A percentile compares a stretch with the other conserved stretches of the same genome.
These are phyloP conservation scores for Oxytorus armatus DNA, from an alignment of 2,888 invertebrate genomes.

Conservation along the genomic window DNA sequence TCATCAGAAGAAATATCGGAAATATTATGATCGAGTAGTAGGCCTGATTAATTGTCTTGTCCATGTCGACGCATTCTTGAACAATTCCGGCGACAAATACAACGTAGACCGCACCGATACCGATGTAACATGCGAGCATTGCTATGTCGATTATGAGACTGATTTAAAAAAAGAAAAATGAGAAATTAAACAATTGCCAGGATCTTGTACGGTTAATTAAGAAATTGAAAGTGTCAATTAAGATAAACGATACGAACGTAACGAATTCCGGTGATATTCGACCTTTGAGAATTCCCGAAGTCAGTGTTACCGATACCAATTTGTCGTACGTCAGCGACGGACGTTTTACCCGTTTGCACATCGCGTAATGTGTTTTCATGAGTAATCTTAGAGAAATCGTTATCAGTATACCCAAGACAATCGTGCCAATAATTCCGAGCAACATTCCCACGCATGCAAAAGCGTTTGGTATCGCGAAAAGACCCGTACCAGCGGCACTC, in stretches of 20 bases:
- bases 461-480: conserved; percentile 76
- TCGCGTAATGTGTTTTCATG: conserved; percentile 70
- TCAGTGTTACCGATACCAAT: conserved; percentile 69
- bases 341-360: conserved; percentile 69
- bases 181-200: background rate
- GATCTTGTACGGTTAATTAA: too few relatives aligned
- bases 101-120: conserved; percentile 75
- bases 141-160: conserved; percentile 69
- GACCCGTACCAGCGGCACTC: conserved; percentile 74
- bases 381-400: conserved; percentile 73
- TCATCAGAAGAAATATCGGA: conserved; percentile 73
- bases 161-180: conserved; percentile 11
- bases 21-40: conserved; percentile 72
- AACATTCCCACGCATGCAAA: conserved; percentile 75
- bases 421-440: conserved; percentile 72
- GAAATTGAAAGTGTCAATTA: conserved; percentile 3
- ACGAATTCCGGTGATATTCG: conserved; percentile 67
- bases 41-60: conserved; percentile 65
- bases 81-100: conserved; percentile 73
- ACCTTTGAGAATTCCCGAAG: conserved; percentile 58
- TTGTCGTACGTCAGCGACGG: conserved; percentile 72
- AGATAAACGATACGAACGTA: conserved; percentile 65
- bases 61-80: conserved; percentile 70
- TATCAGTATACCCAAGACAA: conserved; percentile 72
- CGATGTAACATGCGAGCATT: conserved; percentile 74